Evolutionary conservation across 2,888 invertebrate genomes (phyloP), one percentile per base, ranked within the genome.

Genomic region (Zygogramma bicolorata): DNA sequence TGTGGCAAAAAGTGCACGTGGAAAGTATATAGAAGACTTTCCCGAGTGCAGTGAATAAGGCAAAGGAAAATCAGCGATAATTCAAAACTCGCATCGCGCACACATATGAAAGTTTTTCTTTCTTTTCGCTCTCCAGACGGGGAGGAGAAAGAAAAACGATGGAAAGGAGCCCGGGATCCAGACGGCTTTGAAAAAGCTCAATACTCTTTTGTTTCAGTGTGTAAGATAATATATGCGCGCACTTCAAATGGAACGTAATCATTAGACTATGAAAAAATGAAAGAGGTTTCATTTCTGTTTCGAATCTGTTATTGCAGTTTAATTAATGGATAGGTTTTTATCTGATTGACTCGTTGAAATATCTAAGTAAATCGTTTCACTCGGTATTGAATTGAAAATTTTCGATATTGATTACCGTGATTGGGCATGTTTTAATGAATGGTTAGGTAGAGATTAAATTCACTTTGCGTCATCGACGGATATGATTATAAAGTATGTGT

Each of bases 201-300:
- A 78, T 80, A 79, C 75, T 73, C 78, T 75, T 80, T 80, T 80
- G 80, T 80, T 79, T 75, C 74, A 70, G 75, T 76, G 75, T 75
- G 80, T 78, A 80, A 78, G 80, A 79, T 80, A 80, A 79, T 80
- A 79, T 78, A 77, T 75, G 76, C 73, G 71, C 73, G 63, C 68
- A 72, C 75, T 75, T 77, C 76, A 72, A 75, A 77, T 77, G 75
- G 69, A 72, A 75, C 71, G 74, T 71, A 75, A 73, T 76, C 76
- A 76, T 76, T 76, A 75, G 76, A 75, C 71, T 74, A 74, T 72
- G 68, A 76, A 69, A 67, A 66, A 73, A 63, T 63, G 63, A 63
- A 63, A 63, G 42, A 66, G 68, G 65, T 65, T 73, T 63, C 69
- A 68, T 63, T 70, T 69, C 71, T 71, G 66, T 73, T 70, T 68